Conservation (phyloP, 1,140 invertebrate species). For the Trichonephila inaurata region DNA sequence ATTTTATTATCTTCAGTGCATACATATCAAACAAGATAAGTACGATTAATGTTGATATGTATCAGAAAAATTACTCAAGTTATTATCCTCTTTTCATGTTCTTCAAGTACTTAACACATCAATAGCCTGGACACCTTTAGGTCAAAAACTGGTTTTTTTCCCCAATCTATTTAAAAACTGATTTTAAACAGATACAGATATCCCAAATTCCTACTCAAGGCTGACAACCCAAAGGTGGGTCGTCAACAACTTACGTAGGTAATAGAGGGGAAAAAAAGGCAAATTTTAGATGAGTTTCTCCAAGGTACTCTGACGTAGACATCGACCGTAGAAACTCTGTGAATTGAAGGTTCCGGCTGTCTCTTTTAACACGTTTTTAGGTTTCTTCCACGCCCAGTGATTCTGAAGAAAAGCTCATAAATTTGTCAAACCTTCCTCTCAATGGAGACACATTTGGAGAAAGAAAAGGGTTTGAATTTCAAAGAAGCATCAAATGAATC, state of each 20-base stretch:
- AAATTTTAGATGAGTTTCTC: not conserved
- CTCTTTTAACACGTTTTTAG: constrained; percentile 55
- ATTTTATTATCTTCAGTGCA: too few species aligned
- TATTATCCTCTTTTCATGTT: too few species aligned
- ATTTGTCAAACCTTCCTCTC: not conserved
- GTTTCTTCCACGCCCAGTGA: constrained; percentile 10
- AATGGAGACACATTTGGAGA: not conserved
- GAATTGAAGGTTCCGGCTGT: constrained; percentile 28
- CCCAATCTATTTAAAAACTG: not conserved
- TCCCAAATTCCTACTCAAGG: not conserved
- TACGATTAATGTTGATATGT: too few species aligned
- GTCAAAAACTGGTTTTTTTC: not conserved
- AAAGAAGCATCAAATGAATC: not conserved
- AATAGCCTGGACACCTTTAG: not conserved
- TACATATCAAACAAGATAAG: too few species aligned
- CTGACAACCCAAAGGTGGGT: not conserved
- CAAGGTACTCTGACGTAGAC: not conserved
- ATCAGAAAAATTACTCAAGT: too few species aligned
- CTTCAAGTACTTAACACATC: too few species aligned
- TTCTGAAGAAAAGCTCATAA: constrained; percentile 45
- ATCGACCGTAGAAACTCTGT: not conserved
- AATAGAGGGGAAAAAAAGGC: not conserved
- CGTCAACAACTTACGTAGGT: constrained; percentile 9
- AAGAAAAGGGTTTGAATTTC: not conserved
- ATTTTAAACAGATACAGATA: not conserved